These are phyloP conservation scores for Dryomyza anilis DNA, from an alignment of 2,888 invertebrate genomes.

Conservation along the genomic window DNA sequence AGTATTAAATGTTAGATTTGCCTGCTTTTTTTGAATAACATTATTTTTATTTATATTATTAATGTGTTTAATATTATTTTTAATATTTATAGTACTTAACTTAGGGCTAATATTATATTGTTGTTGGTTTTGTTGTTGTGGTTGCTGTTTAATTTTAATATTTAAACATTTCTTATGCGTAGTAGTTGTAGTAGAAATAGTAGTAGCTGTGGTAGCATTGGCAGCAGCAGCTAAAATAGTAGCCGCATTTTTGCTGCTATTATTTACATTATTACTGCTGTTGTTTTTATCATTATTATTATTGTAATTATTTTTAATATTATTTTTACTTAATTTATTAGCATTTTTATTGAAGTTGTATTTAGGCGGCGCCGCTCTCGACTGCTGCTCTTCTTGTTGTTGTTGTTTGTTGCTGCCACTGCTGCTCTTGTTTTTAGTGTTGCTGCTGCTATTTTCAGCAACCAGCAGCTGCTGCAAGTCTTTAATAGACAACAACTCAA, in stretches of 20 bases:
- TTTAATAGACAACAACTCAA: too few relatives aligned
- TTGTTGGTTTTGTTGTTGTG: background rate
- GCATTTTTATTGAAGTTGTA: background rate
- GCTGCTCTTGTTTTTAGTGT: conserved; percentile 34
- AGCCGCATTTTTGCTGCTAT: background rate
- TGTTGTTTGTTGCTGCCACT: conserved; percentile 15
- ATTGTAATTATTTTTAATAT: conserved; percentile 25
- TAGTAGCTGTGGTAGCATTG: conserved; percentile 9
- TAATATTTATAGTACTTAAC: conserved; percentile 38
- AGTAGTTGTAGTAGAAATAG: conserved; percentile 26
- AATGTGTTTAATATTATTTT: conserved; percentile 35
- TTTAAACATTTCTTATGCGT: conserved; percentile 21
- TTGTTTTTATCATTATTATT: conserved; percentile 12
- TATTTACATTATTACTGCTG: conserved; percentile 7
- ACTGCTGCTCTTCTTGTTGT: conserved; percentile 1
- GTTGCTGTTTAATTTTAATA: conserved; percentile 25
- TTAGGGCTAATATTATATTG: conserved; percentile 27
- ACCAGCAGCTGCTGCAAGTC: conserved; percentile 22
- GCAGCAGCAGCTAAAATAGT: conserved; percentile 20
- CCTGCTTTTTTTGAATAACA: conserved; percentile 29
- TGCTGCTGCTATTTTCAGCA: conserved; percentile 28
- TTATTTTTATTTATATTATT: conserved; percentile 34
- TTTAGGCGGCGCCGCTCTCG: background rate
- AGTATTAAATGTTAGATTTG: conserved; percentile 25
- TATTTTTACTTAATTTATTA: conserved; percentile 21